Evolutionary conservation across 2,797 vertebrate species (phyloP), one percentile per base, ranked within the genome.

Genomic region (Alectoris magna): DNA sequence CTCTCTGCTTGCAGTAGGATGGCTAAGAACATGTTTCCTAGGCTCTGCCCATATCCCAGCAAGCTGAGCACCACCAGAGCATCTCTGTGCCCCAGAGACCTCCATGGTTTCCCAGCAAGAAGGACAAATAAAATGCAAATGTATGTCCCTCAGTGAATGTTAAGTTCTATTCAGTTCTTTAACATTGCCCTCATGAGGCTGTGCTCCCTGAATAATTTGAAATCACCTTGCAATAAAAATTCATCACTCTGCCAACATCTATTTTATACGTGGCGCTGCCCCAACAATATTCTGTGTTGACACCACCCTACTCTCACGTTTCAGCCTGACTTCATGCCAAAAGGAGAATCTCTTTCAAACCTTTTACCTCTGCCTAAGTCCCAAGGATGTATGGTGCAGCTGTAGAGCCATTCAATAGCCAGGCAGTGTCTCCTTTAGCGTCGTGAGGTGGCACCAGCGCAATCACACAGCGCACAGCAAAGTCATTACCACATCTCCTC

Each of bases 191-290:
- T 84, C 17, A 5, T 0, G 29, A 87, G 27, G 55, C 62, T 4
- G n/a, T 3, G 3, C 17, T 87, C 60, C 29, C 74, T 84, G 77
- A 91, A 46, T 79, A 80, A 85, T 70, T 64, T 53, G 73, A 78
- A 89, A 85, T 75, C 75, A 90, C 60, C 48, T 70, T 72, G 38
- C 64, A 79, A 56, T 56, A 62, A 92, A 95, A 89, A 88, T 64
- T 77, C 91, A 73, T 9, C 8, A 31, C 59, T 74, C 53, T 94
- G 48, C 38, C 74, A 67, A 84, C 13, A 60, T 27, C 51, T 10
- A 2, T 68, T 92, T 82, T 79, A 73, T 29, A 36, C 16, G 29
- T 14, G 15, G 27, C 22, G 9, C 17, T 86, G 44, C 60, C 60
- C 53, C 41, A 79, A 78, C 19, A 63, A 62, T 26, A 7, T 27